phyloP scores from a whole-genome alignment of 2,888 invertebrate species.

The Volucella inanis region DNA sequence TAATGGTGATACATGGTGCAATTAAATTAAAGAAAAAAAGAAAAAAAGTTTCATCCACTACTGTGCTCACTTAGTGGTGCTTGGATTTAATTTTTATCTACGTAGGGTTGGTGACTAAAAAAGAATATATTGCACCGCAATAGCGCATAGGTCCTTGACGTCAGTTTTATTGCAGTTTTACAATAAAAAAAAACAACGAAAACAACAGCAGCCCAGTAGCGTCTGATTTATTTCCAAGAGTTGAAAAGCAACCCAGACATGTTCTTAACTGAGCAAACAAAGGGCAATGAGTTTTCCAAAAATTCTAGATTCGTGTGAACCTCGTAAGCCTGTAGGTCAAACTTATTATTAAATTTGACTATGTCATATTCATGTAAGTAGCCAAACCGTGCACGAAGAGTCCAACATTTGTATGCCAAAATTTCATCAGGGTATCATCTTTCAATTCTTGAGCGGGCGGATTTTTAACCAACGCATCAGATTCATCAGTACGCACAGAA shows the following conservation, averaged over 20 bases:
- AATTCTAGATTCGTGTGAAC: not conserved
- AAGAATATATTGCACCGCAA: too few relatives aligned
- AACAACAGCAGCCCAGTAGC: not conserved
- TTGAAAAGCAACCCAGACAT: not conserved
- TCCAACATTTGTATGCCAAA: too few relatives aligned
- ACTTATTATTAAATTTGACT: not conserved
- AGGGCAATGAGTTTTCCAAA: not conserved
- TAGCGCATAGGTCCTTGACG: not conserved
- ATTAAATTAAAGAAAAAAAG: conserved; percentile 39
- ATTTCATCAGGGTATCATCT: too few relatives aligned
- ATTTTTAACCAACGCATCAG: too few relatives aligned
- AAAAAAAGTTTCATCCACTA: conserved; percentile 37
- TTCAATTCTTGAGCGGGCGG: too few relatives aligned
- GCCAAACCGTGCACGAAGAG: too few relatives aligned
- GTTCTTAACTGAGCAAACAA: not conserved
- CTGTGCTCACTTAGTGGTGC: not conserved
- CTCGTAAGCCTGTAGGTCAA: not conserved
- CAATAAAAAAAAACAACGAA: not conserved
- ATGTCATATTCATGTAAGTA: too few relatives aligned
- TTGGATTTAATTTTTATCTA: not conserved
- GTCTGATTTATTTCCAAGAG: conserved; percentile 9
- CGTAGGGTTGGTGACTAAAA: not conserved
- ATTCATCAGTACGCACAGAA: too few relatives aligned
- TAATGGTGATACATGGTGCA: conserved; percentile 66
- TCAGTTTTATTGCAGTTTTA: conserved; percentile 23